Conservation (phyloP, 2,113 vertebrate genomes). For the Macrotus californicus region DNA sequence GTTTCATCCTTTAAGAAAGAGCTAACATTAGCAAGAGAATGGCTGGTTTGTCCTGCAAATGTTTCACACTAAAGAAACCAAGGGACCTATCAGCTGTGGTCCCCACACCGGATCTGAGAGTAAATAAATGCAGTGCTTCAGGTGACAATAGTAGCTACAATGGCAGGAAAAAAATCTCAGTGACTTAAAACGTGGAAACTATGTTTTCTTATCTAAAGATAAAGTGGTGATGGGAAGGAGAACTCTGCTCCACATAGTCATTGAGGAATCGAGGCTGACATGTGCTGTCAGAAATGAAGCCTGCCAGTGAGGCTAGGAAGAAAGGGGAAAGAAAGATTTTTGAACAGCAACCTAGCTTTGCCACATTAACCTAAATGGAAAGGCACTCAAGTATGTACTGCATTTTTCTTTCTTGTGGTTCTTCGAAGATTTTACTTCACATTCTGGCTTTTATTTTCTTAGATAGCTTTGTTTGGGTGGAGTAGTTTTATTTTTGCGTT, state of each 20-base stretch:
- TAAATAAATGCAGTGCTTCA: neutral
- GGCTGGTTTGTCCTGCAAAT: neutral
- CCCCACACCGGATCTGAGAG: neutral
- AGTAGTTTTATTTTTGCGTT: neutral
- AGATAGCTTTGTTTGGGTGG: neutral
- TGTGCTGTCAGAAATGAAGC: neutral
- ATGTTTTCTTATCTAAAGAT: conserved; percentile 19
- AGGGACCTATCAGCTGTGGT: neutral
- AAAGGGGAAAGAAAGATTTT: neutral
- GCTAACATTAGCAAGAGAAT: neutral
- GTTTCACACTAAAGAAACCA: neutral
- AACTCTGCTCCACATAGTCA: neutral
- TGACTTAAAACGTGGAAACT: neutral
- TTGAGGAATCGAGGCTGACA: conserved; percentile 11
- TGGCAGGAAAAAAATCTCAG: neutral
- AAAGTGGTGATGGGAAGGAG: neutral
- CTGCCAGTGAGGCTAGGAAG: neutral
- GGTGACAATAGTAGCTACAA: neutral
- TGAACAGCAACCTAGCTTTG: neutral
- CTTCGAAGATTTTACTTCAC: conserved; percentile 10
- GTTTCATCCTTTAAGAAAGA: neutral
- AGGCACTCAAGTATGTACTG: conserved; percentile 33
- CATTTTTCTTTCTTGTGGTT: conserved; percentile 34
- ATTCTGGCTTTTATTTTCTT: conserved; percentile 46
- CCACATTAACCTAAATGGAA: conserved; percentile 33